Evolutionary conservation across 1,140 invertebrate species (phyloP).

Genomic region (Pseudomyrmex gracilis): DNA sequence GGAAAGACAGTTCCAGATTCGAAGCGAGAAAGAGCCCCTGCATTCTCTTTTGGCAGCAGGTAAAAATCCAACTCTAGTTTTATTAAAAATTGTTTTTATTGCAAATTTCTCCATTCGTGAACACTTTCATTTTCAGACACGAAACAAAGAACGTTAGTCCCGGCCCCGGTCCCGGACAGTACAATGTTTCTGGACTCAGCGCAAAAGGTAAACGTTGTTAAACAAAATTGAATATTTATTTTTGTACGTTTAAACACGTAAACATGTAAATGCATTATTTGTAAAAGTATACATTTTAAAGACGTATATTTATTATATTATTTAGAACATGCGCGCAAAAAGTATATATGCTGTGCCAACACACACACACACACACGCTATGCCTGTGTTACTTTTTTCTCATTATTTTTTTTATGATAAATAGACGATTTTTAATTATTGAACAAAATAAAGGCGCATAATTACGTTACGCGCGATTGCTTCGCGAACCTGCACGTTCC

Average conservation of each 20-base stretch:
- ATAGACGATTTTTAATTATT: neutral
- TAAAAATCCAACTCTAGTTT: conserved; percentile 51
- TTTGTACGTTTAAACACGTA: too few species aligned
- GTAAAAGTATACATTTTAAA: too few species aligned
- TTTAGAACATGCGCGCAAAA: too few species aligned
- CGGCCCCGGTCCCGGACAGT: conserved; percentile 94
- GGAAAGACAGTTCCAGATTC: conserved; percentile 91
- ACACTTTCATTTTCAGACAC: conserved; percentile 80
- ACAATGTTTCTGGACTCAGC: conserved; percentile 93
- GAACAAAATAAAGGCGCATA: neutral
- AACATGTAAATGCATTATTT: too few species aligned
- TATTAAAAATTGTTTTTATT: neutral
- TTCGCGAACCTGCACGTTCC: conserved; percentile 40
- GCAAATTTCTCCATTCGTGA: neutral
- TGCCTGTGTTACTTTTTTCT: too few species aligned
- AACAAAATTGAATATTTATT: neutral
- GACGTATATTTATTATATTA: too few species aligned
- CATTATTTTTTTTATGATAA: neutral
- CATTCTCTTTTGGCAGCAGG: conserved; percentile 92
- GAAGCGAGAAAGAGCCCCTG: conserved; percentile 90
- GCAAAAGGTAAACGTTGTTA: conserved; percentile 89
- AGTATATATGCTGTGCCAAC: too few species aligned
- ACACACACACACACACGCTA: too few species aligned
- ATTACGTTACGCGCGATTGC: neutral
- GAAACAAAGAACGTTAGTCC: conserved; percentile 85